Conservation (phyloP, 1,140 invertebrate genomes). For the Sitobion miscanthi region DNA sequence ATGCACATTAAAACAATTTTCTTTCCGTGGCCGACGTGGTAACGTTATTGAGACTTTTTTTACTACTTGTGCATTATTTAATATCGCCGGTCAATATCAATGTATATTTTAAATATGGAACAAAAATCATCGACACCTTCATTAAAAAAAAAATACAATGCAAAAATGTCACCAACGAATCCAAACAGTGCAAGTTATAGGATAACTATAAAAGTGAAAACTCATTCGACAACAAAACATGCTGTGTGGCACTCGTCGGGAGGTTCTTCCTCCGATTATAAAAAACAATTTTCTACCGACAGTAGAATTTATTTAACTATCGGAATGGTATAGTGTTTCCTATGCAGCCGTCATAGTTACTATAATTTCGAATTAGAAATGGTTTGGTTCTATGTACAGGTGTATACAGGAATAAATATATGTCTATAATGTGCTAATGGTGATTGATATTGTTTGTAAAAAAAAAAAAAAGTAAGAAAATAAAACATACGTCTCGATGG, state of each 20-base stretch:
- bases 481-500: neutral
- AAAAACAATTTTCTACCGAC: neutral
- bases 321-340: neutral
- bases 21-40: no score
- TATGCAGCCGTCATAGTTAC: neutral
- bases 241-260: slow-evolving; percentile 1
- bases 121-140: neutral
- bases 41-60: no score
- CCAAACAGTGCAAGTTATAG: neutral
- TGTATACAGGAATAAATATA: neutral
- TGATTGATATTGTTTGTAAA: neutral
- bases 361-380: slow-evolving; percentile 21
- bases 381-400: neutral
- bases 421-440: neutral
- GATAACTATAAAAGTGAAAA: slow-evolving; percentile 44
- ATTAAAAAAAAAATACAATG: neutral
- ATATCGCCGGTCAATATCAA: no score
- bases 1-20: no score
- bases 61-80: no score
- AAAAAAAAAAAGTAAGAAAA: neutral
- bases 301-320: slow-evolving; percentile 2
- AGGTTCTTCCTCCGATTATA: slow-evolving; percentile 29
- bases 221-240: neutral
- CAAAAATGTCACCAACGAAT: neutral
- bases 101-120: neutral